Evolutionary conservation across 2,797 vertebrate species (phyloP), one percentile per base, ranked within the genome.

Genomic region (Darevskia mixta): DNA sequence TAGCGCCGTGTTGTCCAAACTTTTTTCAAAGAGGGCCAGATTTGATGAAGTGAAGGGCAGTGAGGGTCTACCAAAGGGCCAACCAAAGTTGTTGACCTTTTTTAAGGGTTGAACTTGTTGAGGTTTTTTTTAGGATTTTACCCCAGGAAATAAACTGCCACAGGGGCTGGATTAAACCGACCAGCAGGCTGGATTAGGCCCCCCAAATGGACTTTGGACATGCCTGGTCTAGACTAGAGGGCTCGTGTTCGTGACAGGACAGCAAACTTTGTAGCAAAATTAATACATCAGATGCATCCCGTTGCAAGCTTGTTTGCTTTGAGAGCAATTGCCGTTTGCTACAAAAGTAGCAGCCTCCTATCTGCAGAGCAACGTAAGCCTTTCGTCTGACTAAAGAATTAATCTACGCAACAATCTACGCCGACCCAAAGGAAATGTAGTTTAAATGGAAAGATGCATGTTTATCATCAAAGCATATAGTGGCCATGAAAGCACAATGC

Each of bases 401-500:
- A 35, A 38, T 73, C 58, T 23, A 61, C 5, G 5, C 17, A 23
- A 61, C 15, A 49, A 32, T 64, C 29, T 61, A 10, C 29, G 8
- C 35, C 20, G 79, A 27, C 45, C n/a, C 20, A n/a, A 38, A 29
- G 66, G 69, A 85, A 80, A 85, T 66, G 18, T 85, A 29, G 23
- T 75, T 43, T 32, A 88, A 85, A 76, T 76, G 69, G 17, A 18
- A 67, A 67, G 13, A 7, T 89, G 69, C 35, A 49, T 45, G 72
- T 81, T 85, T 43, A 77, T 27, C 82, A 61, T 90, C 5, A 61
- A 73, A 84, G 55, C 29, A 13, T 69, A 38, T 11, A 64, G 29
- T 85, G 38, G 8, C 72, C 41, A 20, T 82, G 82, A 87, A 69
- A 85, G 35, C 49, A 82, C 29, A 41, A 82, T 45, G 58, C 45